These are phyloP conservation scores for Ephialtes manifestator DNA, from an alignment of 2,888 invertebrate species.

Conservation along the genomic window DNA sequence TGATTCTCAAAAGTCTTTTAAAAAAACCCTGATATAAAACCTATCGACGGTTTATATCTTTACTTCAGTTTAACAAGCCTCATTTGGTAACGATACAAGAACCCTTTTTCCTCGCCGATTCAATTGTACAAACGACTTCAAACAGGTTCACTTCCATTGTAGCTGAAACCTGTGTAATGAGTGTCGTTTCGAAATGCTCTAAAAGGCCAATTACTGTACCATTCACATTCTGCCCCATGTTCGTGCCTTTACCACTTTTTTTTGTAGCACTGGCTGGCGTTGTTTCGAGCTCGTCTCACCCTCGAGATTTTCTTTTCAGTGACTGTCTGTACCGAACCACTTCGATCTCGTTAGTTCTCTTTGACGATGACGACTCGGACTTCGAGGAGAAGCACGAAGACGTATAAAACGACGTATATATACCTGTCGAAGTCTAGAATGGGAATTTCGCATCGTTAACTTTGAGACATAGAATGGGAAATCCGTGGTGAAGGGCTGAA, in stretches of 20 bases:
- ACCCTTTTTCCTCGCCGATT: not conserved
- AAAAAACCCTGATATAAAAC: no score
- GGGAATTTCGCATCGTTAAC: slow-evolving; percentile 48
- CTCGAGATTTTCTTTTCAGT: slow-evolving; percentile 33
- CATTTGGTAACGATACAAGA: no score
- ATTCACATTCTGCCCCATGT: not conserved
- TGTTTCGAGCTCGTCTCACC: not conserved
- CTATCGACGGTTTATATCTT: no score
- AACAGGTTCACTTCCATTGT: not conserved
- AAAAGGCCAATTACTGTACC: not conserved
- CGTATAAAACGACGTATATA: not conserved
- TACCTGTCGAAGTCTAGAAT: slow-evolving; percentile 25
- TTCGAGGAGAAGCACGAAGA: not conserved
- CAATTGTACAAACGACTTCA: not conserved
- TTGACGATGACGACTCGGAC: slow-evolving; percentile 1
- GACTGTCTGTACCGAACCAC: slow-evolving; percentile 3
- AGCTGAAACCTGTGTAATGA: not conserved
- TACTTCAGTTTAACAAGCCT: no score
- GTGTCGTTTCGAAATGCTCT: not conserved
- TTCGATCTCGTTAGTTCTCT: slow-evolving; percentile 46
- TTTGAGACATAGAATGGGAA: slow-evolving; percentile 13
- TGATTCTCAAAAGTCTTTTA: no score
- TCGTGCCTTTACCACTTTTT: not conserved
- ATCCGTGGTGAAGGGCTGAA: not conserved
- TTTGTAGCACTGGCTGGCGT: not conserved